Evolutionary conservation across 35 echinoderm and acorn worm species (phyloP), one percentile per base, ranked within the genome.

Genomic region (Apostichopus japonicus): DNA sequence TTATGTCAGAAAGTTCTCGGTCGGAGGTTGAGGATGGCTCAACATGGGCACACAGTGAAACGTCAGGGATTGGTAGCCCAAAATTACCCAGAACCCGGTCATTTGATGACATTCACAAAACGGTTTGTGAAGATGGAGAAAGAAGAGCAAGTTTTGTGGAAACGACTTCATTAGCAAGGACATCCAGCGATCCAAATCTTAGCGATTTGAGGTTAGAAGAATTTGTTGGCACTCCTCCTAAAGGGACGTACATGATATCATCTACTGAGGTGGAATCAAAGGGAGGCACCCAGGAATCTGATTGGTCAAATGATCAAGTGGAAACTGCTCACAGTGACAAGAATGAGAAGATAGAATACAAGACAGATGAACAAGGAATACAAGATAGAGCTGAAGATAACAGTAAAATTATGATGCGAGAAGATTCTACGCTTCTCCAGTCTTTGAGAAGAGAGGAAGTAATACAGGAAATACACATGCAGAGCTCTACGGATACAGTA

Each of bases 401-500:
- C 16, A 21, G 17, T 23, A 75, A 23, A 21, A n/a, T 7, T 75
- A 21, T 44, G 33, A 44, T 23, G 6, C 81, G 10, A 84, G 81
- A 21, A 16, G 81, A 84, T n/a, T 84, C 54, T 80, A 53, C 78
- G 23, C 54, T 87, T 57, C 51, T 87, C 56, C 86, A 89, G 19
- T 72, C 59, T 6, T 57, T 72, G 16, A 44, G 59, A 89, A 51
- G 53, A 10, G 56, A 72, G 21, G 56, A 89, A 23, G 23, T 71
- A 13, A 80, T 80, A 21, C 57, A 91, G 5, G 92, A 95, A 77
- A 24, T 23, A 1, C 87, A 86, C n/a, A 86, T 97, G 84, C 92
- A 98, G 65, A 94, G 96, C 54, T 98, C 96, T 9, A 98, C 96
- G 22, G 96, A 98, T 58, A 98, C 96, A n/a, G 87, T 98, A 2